These are phyloP conservation scores for Tetanocera ferruginea DNA, from an alignment of 2,888 invertebrate species.

Conservation along the genomic window DNA sequence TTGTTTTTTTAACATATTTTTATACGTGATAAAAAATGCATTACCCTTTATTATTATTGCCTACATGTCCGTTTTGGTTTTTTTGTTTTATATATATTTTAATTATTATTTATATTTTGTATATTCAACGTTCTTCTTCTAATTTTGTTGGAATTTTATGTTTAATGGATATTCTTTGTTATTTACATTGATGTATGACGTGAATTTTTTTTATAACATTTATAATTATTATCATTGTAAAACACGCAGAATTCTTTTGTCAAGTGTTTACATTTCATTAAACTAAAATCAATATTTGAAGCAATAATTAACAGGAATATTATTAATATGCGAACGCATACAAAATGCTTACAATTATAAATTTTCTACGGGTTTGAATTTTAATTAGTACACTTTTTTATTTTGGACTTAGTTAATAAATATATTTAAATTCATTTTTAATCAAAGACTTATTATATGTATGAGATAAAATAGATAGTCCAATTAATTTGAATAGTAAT, in stretches of 20 bases:
- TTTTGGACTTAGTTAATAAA: no score
- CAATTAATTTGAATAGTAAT: no score
- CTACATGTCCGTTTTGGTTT: not conserved
- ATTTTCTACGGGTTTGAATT: no score
- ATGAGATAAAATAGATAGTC: no score
- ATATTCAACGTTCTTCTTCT: no score
- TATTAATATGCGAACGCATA: not conserved
- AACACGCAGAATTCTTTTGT: not conserved
- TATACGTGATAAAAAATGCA: not conserved
- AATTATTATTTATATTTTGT: not conserved
- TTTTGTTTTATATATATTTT: not conserved
- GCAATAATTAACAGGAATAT: not conserved
- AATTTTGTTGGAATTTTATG: slow-evolving; percentile 21
- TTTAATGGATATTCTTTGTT: slow-evolving; percentile 1
- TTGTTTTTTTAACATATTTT: not conserved
- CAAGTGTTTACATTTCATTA: slow-evolving; percentile 4
- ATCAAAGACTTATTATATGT: no score
- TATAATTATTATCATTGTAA: not conserved
- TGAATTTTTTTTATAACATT: not conserved
- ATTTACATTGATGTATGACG: not conserved
- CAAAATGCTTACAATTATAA: not conserved
- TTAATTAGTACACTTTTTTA: no score
- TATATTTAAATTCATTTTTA: no score
- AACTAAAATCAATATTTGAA: slow-evolving; percentile 8
- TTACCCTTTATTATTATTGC: slow-evolving; percentile 17